Evolutionary conservation across 23 tunicate species (phyloP).

Genomic region (Trididemnum miniatum): DNA sequence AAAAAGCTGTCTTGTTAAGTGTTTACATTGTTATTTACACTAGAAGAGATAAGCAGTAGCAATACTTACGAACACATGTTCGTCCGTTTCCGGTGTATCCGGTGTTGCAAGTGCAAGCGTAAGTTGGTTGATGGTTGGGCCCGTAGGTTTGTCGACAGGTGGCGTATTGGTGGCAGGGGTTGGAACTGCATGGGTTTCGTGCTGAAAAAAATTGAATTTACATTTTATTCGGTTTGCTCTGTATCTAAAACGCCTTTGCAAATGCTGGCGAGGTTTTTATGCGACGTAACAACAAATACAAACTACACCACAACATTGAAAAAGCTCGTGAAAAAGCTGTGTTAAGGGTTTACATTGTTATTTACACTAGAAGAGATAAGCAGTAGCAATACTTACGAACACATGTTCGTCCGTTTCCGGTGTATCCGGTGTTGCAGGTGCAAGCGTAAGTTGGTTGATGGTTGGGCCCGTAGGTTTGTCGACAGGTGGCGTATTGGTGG

Average conservation of each 20-base stretch:
- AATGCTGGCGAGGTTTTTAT: no score
- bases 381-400: no score
- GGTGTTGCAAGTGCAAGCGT: constrained; percentile 16
- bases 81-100: constrained; percentile 25
- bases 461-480: not conserved
- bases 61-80: constrained; percentile 20
- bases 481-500: constrained; percentile 18
- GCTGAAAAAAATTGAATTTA: not conserved
- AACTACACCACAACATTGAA: no score
- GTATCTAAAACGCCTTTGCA: no score
- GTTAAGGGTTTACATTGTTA: no score
- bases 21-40: no score
- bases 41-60: no score
- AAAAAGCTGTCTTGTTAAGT: no score
- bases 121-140: not conserved
- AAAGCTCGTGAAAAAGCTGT: no score
- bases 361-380: no score
- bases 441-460: not conserved
- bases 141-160: not conserved
- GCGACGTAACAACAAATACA: no score
- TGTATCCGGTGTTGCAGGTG: constrained; percentile 22
- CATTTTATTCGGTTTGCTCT: no score
- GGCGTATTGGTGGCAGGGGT: constrained; percentile 29
- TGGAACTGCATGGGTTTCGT: constrained; percentile 20
- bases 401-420: constrained; percentile 17